Evolutionary conservation across 2,888 invertebrate genomes (phyloP).

Genomic region (Disparrhopalites patrizii): DNA sequence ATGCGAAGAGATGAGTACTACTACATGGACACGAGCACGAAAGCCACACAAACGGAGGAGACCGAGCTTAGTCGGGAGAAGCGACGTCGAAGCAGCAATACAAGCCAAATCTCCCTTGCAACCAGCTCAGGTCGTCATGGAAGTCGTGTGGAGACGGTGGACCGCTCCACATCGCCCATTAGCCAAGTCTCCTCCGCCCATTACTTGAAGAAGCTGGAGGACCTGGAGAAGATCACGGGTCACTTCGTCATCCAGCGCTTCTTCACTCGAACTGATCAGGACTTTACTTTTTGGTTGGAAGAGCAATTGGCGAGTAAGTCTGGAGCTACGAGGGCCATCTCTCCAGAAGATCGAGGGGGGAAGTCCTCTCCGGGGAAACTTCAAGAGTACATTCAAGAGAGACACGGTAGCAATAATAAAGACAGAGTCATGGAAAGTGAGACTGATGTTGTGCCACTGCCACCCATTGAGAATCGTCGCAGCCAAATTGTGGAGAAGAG

Average conservation of each 20-base stretch:
- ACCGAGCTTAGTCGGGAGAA: background rate
- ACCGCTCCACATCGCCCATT: conserved; percentile 22
- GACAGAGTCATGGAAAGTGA: too few species aligned
- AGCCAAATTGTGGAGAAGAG: too few species aligned
- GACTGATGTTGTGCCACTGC: conserved; percentile 2
- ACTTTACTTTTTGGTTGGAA: conserved; percentile 43
- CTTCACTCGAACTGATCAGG: conserved; percentile 45
- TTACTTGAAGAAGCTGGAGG: conserved; percentile 36
- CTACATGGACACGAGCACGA: conserved; percentile 24
- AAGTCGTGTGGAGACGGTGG: background rate
- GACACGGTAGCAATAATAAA: too few species aligned
- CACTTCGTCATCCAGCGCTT: conserved; percentile 47
- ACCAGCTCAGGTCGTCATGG: background rate
- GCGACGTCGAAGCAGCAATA: background rate
- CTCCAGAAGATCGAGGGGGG: too few species aligned
- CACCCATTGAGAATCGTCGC: too few species aligned
- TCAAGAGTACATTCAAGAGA: too few species aligned
- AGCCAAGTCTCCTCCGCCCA: conserved; percentile 1
- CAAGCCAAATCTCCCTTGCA: background rate
- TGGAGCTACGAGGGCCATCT: too few species aligned
- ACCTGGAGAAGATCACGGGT: conserved; percentile 46
- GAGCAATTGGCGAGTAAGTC: conserved; percentile 32
- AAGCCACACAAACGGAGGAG: conserved; percentile 21
- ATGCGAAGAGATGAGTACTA: conserved; percentile 28
- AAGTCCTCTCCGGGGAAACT: too few species aligned